Base-by-base conservation (phyloP, 2,888 invertebrate species). In the Apodemia hepburni region DNA sequence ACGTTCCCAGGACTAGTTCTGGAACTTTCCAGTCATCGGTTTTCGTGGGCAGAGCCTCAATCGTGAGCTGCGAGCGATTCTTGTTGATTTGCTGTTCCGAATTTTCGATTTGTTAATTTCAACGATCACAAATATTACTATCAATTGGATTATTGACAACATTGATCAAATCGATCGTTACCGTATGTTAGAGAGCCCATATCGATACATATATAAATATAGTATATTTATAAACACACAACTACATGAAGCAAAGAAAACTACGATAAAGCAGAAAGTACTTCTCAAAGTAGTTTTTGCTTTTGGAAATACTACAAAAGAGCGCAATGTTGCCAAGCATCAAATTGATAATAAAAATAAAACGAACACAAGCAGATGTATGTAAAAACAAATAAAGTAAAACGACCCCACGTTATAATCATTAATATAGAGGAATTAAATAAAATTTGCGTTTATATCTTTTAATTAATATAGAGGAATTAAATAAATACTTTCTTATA, bases 251-350 rank as follows among this genome's bases (percentile, higher is more conserved):
- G 88, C 88, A 82, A 71, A 81, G 82, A 81, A 70, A 77, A 80
- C 86, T 85, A 87, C 84, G 74, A 12, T 12, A 81, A 89, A 85
- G 85, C 86, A 81, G 86, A 86, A 87, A 86, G 81, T 76, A 71
- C 79, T 81, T 74, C 68, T 71, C 67, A 66, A 60, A 70, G 29
- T 60, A 66, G 66, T 66, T 61, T 63, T 60, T 62, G 33, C 63
- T 66, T 69, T 66, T 73, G 74, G 76, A 75, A 70, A 70, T 64
- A 75, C 64, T 67, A 69, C 65, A 77, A 80, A 87, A 89, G 90
- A 91, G 89, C 90, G 89, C 90, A 91, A 90, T 91, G 91, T 91
- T 91, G 91, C 91, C 91, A 91, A 90, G 89, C 91, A 80, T 87
- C 90, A 85, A 90, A 90, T 90, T 91, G 90, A 91, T 90, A 90